Base-by-base conservation (phyloP, 1,140 invertebrate genomes). In the Heliconius hewitsoni region DNA sequence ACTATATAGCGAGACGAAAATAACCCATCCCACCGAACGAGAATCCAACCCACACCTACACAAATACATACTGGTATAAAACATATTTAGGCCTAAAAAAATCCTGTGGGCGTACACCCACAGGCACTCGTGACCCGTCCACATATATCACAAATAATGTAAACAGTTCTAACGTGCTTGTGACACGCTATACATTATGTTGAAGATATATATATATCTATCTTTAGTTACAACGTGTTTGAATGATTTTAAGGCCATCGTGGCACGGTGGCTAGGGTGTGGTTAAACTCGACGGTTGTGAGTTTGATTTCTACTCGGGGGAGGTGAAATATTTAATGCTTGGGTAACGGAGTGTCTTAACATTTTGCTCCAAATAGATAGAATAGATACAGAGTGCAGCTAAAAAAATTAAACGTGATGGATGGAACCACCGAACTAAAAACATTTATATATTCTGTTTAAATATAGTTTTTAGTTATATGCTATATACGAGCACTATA, bases 91-190 rank as follows among this genome's bases (percentile, higher is more conserved):
- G 19, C 55, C n/a, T 57, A 57, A 57, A 57, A 46, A 57, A 23
- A 11, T 57, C 8, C n/a, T 11, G n/a, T 57, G n/a, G 55, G 55
- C 55, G 55, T 57, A 23, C 55, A 57, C 13, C 42, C 55, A n/a
- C 8, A 57, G n/a, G 55, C 55, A n/a, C n/a, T 11, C 75, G 70
- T 73, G 66, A 73, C 46, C 39, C 55, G 55, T 37, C 76, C 55
- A 71, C 75, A 77, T 81, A 42, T 70, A 77, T 77, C 79, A 81
- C 76, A n/a, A 37, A 46, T 78, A 73, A 78, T 73, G 55, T 66
- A 78, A 66, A 72, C 52, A 60, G 27, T 19, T 60, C 50, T 78
- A 46, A 74, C 72, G 60, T 73, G 60, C 27, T 27, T 27, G 39
- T 66, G 37, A 18, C 71, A 72, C 71, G 71, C 66, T 18, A 77